Evolutionary conservation across 2,888 invertebrate species (phyloP).

Genomic region (Miltochrista miniata): DNA sequence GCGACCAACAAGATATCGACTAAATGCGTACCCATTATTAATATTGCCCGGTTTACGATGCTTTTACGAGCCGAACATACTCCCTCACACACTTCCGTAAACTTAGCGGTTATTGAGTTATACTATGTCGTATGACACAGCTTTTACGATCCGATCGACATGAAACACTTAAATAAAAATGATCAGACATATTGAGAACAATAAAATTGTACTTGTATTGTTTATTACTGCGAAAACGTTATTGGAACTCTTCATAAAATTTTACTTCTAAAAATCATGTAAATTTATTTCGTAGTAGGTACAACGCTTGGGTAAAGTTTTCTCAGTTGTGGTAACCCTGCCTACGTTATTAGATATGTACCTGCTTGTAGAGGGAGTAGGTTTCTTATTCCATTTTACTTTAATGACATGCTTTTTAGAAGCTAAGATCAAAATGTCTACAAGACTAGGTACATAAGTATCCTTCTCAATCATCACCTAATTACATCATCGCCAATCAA

Average conservation of each 20-base stretch:
- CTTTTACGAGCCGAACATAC: conserved; percentile 54
- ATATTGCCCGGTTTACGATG: conserved; percentile 56
- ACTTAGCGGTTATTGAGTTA: conserved; percentile 58
- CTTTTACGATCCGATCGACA: conserved; percentile 44
- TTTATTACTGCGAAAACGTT: background rate
- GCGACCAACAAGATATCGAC: conserved; percentile 48
- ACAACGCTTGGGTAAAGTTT: too few relatives aligned
- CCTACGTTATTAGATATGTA: too few relatives aligned
- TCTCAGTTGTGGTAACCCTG: too few relatives aligned
- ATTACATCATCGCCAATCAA: too few relatives aligned
- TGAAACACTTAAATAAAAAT: conserved; percentile 41
- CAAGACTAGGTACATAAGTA: too few relatives aligned
- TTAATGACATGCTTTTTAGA: too few relatives aligned
- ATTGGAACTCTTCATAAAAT: background rate
- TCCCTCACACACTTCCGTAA: conserved; percentile 54
- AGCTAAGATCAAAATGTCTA: too few relatives aligned
- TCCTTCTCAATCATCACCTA: too few relatives aligned
- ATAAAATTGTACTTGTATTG: conserved; percentile 20
- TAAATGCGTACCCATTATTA: conserved; percentile 60
- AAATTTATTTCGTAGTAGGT: too few relatives aligned
- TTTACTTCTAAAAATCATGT: background rate
- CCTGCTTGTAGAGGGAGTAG: too few relatives aligned
- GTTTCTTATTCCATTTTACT: too few relatives aligned
- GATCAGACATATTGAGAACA: conserved; percentile 31
- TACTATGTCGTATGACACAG: conserved; percentile 43